Evolutionary conservation across 2,113 vertebrate genomes (phyloP).

Genomic region (Ramphastos sulfuratus): DNA sequence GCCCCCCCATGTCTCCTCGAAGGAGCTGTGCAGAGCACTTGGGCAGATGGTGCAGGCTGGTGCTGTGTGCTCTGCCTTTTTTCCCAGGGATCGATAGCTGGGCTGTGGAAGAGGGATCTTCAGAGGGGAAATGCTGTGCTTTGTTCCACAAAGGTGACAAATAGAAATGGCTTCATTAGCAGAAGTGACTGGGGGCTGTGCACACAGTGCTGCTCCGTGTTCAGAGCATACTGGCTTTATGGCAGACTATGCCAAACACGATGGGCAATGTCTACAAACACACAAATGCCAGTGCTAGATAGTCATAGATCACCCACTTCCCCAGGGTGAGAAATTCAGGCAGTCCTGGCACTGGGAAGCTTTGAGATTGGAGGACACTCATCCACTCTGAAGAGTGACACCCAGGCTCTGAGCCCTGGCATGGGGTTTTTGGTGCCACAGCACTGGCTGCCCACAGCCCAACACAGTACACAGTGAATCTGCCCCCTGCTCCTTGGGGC

Average conservation of each 20-base stretch:
- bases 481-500: fast-evolving
- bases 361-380: background rate
- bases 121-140: slow-evolving; percentile 29
- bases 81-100: slow-evolving; percentile 15
- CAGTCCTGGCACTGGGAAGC: fast-evolving
- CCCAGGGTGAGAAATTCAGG: background rate
- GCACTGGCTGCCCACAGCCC: background rate
- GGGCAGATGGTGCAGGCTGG: background rate
- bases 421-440: fast-evolving
- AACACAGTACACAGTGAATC: fast-evolving
- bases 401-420: background rate
- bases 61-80: background rate
- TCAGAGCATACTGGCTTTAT: background rate
- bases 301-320: background rate
- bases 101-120: slow-evolving; percentile 12
- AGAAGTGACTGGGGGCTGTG: background rate
- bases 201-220: background rate
- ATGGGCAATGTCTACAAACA: background rate
- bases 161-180: slow-evolving; percentile 43
- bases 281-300: background rate
- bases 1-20: background rate
- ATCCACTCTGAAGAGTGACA: background rate
- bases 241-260: fast-evolving
- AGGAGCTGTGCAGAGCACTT: background rate
- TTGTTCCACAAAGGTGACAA: slow-evolving; percentile 55